Conservation (phyloP, 2,888 invertebrate species). For the Dynastes maya region DNA sequence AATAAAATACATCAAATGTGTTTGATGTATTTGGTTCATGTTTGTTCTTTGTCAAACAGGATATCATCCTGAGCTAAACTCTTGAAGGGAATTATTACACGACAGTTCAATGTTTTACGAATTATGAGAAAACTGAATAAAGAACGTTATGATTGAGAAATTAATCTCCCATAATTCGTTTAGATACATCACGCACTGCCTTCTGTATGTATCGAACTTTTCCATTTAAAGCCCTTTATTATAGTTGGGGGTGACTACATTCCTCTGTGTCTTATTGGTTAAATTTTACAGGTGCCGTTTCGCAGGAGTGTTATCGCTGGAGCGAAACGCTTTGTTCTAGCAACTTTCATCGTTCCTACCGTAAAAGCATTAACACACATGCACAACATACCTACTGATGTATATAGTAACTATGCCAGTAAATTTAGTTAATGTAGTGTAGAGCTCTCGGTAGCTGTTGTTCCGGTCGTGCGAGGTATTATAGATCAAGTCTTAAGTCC, state of each 20-base stretch:
- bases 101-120: too few relatives aligned
- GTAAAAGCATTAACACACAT: background rate
- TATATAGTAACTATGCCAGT: slow-evolving; percentile 3
- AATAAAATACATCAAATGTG: too few relatives aligned
- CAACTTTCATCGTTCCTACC: background rate
- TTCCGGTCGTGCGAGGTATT: slow-evolving; percentile 23
- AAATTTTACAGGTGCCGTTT: slow-evolving; percentile 32
- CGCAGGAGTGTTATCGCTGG: slow-evolving; percentile 28
- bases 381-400: too few relatives aligned
- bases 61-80: too few relatives aligned
- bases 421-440: slow-evolving; percentile 39
- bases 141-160: too few relatives aligned
- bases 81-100: too few relatives aligned
- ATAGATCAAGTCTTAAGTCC: slow-evolving; percentile 39
- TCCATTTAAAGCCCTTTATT: background rate
- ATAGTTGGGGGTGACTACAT: background rate
- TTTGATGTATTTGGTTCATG: too few relatives aligned
- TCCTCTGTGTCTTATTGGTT: slow-evolving; percentile 32
- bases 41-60: too few relatives aligned
- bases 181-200: background rate
- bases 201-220: background rate
- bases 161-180: background rate
- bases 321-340: slow-evolving; percentile 36
- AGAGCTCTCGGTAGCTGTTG: slow-evolving; percentile 17
- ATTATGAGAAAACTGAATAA: too few relatives aligned